Percentiles rank a stretch among this genome's conserved stretches.
These are phyloP conservation scores for Meteorus colon DNA, from an alignment of 2,888 invertebrate species.

Conservation along the genomic window DNA sequence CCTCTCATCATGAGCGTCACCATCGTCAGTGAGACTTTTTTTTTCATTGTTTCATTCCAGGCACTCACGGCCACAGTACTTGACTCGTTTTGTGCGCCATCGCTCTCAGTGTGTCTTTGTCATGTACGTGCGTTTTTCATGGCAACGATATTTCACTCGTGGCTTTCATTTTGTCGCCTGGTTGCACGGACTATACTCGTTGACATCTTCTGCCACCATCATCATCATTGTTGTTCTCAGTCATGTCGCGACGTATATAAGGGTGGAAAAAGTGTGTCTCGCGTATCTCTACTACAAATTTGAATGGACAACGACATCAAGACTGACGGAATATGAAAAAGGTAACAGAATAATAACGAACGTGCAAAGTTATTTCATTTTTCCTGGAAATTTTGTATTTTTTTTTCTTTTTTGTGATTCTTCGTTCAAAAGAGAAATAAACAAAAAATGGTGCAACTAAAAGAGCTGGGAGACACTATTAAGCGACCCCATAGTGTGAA, in stretches of 20 bases:
- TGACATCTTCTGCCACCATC: constrained; percentile 10
- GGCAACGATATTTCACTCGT: constrained; percentile 50
- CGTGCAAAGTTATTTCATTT: background rate
- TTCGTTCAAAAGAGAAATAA: background rate
- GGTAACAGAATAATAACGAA: background rate
- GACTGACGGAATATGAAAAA: background rate
- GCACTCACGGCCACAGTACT: constrained; percentile 36
- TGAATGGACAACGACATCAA: background rate
- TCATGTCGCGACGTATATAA: constrained; percentile 12
- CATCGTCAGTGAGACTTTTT: constrained; percentile 17
- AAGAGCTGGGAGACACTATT: constrained; percentile 47
- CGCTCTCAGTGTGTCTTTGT: constrained; percentile 44
- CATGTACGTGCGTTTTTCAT: constrained; percentile 45
- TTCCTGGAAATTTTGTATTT: background rate
- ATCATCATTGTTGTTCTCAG: constrained; percentile 15
- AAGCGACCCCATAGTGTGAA: constrained; percentile 42
- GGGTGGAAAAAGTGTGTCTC: background rate
- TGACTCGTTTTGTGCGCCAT: constrained; percentile 46
- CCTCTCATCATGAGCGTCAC: too few species aligned
- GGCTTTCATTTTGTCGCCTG: constrained; percentile 49
- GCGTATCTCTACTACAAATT: background rate
- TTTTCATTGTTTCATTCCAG: constrained; percentile 46
- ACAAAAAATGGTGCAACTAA: constrained; percentile 22
- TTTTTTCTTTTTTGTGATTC: background rate
- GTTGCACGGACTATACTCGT: constrained; percentile 32